Base-by-base conservation (phyloP, 2,888 invertebrate genomes). In the Pristionchus mayeri region DNA sequence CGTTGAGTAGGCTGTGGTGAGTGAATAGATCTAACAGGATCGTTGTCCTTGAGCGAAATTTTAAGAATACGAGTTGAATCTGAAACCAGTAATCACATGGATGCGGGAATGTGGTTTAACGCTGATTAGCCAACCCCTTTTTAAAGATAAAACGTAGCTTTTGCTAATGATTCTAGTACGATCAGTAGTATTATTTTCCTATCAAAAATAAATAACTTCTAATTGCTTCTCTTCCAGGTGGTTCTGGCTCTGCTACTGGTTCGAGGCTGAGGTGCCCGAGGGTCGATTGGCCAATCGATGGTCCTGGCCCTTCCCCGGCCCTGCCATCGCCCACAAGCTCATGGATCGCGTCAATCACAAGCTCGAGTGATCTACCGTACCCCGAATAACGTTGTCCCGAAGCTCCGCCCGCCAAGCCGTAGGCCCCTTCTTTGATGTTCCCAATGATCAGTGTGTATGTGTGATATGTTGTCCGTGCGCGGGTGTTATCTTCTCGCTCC, bases 171-270 rank as follows among this genome's bases (percentile, higher is more conserved):
- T n/a, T n/a, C n/a, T n/a, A n/a, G n/a, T n/a, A n/a, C n/a, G n/a
- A n/a, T n/a, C n/a, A n/a, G n/a, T n/a, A n/a, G n/a, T n/a, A n/a
- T n/a, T 2, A 24, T 3, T n/a, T 57, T 57, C 9, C 24, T 57
- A 57, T 57, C 24, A n/a, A 57, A 2, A n/a, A n/a, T n/a, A n/a
- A 57, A 57, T 24, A n/a, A 3, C 11, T 3, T 24, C 24, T n/a
- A 57, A 24, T 57, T 57, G 24, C n/a, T 3, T 57, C n/a, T 2
- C 63, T 87, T 87, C 27, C 84, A 89, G 89, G 89, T 92, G 92
- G 92, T 92, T 91, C 87, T 92, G 92, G 92, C 60, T 92, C 54
- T 90, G 91, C 84, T 91, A 88, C 85, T 92, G 90, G 90, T 92
- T 92, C 86, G 92, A 92, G 85, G 86, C 88, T 13, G 90, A 92